Evolutionary conservation across 64 coral and sea anemone genomes (phyloP), one percentile per base, ranked within the genome.

Genomic region (Catalaphyllia jardinei): DNA sequence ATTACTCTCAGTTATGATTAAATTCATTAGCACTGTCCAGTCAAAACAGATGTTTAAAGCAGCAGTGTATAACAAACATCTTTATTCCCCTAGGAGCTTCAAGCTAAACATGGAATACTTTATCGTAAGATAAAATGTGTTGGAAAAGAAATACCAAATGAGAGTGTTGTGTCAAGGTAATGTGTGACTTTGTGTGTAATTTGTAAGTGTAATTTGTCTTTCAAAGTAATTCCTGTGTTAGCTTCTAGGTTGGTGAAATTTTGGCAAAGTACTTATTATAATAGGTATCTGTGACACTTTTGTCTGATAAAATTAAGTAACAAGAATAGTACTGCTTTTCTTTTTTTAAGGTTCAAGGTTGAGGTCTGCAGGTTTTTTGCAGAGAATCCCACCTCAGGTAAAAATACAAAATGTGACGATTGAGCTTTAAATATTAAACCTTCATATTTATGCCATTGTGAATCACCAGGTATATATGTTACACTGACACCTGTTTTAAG

Each of bases 111-210:
- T 64, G 90, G 90, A 25, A 87, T 73, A 30, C 15, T 42, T 25
- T 92, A 92, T 72, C 57, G 76, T 12, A 77, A 89, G 60, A 79
- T 84, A 52, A 96, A 88, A 91, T 92, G 90, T 63, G 67, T 74
- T 73, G 90, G 90, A 24, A 87, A 92, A 74, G 87, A 92, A 72
- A 96, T 96, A 79, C 94, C 94, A 63, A 61, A 77, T 78, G 87
- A 96, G 27, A 11, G 79, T 51, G 87, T 91, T 60, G 87, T 96
- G 31, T 57, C 20, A 24, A 92, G 94, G 94, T 96, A 35, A 1
- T 3, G 33, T 35, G 33, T 35, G 79, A 60, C 33, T 12, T 22
- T 38, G n/a, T n/a, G n/a, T 71, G 4, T 20, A 52, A 25, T 19
- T 7, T 46, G 5, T 46, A 46, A 35, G 33, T 35, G 33, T 35